These are phyloP conservation scores for Dallia pectoralis DNA, from an alignment of 2,797 vertebrate species.

Conservation along the genomic window DNA sequence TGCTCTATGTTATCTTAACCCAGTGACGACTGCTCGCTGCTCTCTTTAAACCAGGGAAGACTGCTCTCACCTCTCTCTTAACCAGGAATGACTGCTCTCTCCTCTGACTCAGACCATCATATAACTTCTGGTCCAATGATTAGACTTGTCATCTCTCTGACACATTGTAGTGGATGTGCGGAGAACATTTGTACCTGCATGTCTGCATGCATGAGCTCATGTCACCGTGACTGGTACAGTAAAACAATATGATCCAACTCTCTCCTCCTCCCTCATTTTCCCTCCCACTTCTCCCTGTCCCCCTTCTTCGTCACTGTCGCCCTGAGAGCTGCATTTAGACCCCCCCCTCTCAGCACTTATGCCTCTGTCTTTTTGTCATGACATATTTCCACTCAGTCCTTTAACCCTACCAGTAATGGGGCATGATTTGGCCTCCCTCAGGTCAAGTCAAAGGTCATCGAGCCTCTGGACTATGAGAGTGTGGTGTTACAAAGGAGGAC, in stretches of 20 bases:
- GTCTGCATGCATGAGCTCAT: slow-evolving; percentile 45
- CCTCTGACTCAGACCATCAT: no score
- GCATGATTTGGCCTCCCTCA: slow-evolving; percentile 54
- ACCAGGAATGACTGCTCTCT: no score
- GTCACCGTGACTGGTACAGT: slow-evolving; percentile 61
- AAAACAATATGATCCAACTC: slow-evolving; percentile 25
- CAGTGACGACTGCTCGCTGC: slow-evolving; percentile 1
- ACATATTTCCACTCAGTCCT: neutral
- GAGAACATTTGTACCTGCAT: no score
- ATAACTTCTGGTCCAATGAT: no score
- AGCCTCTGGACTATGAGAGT: slow-evolving; percentile 96
- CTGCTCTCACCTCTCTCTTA: no score
- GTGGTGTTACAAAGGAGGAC: slow-evolving; percentile 93
- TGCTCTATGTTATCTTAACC: no score
- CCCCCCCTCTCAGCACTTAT: neutral
- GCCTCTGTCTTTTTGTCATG: neutral
- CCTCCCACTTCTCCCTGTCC: slow-evolving; percentile 20
- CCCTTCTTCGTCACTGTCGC: slow-evolving; percentile 37
- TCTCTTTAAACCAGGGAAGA: neutral
- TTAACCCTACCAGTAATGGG: neutral
- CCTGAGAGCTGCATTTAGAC: neutral
- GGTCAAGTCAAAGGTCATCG: slow-evolving; percentile 93
- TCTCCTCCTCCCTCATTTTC: slow-evolving; percentile 2
- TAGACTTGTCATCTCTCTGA: no score
- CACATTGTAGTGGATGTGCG: no score